Base-by-base conservation (phyloP, 1,140 invertebrate genomes). In the Sitobion miscanthi region DNA sequence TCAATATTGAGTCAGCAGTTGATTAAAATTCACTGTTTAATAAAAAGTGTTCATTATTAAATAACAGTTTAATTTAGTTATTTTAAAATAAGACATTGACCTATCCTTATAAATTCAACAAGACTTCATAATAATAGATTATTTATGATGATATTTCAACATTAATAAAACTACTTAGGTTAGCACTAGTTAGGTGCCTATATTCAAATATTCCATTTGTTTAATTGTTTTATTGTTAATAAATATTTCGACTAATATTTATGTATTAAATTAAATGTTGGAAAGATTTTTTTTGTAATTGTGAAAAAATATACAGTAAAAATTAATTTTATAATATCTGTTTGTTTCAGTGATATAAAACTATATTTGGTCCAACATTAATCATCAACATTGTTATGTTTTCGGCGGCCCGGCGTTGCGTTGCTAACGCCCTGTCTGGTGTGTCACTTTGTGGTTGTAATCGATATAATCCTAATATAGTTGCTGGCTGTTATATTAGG, bases 331-430 rank as follows among this genome's bases (percentile, higher is more conserved):
- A 17, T 77, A 6, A n/a, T 5, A n/a, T n/a, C 0, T 85, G 1
- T 85, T 45, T 47, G 86, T 52, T 88, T 88, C 47, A 88, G 86
- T 88, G 25, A 47, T 30, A 87, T 49, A n/a, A 47, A n/a, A n/a
- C 21, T 52, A 47, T 1, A 35, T 9, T 54, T 62, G 11, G 11
- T 38, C 30, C 57, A 69, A 69, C 2, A 23, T 90, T n/a, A 62
- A n/a, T 90, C 23, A 54, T 25, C 45, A 25, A 35, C n/a, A 35
- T 69, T 90, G 89, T 90, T 90, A 90, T 90, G 89, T 90, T 90
- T 62, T 45, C 57, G 35, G 54, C 52, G 7, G 38, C 45, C 1
- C 23, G 38, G 2, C 89, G 54, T 23, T 69, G 23, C 23, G 38
- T 90, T 11, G 57, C 88, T 38, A 54, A 89, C 17, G 35, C 52